Evolutionary conservation across 2,113 vertebrate species (phyloP), one percentile per base, ranked within the genome.

Genomic region (Lonchura striata): DNA sequence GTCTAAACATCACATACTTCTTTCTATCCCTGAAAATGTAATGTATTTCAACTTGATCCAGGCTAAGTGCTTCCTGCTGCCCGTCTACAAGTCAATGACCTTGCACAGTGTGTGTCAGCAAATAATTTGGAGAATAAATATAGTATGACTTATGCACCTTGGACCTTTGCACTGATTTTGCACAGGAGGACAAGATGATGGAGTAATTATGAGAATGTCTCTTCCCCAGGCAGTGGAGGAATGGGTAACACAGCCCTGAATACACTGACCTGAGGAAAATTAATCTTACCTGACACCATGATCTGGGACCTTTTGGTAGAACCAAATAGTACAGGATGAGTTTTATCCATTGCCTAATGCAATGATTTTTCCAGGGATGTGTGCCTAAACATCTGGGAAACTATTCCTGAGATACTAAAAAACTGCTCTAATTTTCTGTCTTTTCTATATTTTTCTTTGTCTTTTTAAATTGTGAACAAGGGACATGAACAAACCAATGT

Each of bases 81-180:
- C 39, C 14, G 44, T 33, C 52, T 37, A 31, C 30, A 77, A 81
- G 85, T 54, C 59, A 86, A 63, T 52, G 78, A 65, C 76, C 63
- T 86, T 88, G 63, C 23, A 59, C 17, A 77, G 27, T 18, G 20
- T 74, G 31, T 61, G 53, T 91, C 86, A 80, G 84, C 70, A 94
- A 84, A 95, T 71, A 93, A 82, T 47, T 75, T 82, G 54, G 50
- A 82, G 66, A 66, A 69, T n/a, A 80, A 82, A 65, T 72, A 85
- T 6, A 84, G 27, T 2, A 59, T 9, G 27, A 88, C 54, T 94
- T 65, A 79, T 72, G 59, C 1, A 5, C 37, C 35, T 17, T 83
- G 30, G 60, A 86, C 42, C 19, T 60, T 92, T 80, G 42, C 28
- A 64, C 60, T 91, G 35, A 6, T 78, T 92, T 94, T 94, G 46